A percentile compares a stretch with the other conserved stretches of the same genome.
These are phyloP conservation scores for Mycogona germanica DNA, from an alignment of 2,888 invertebrate genomes.

Conservation along the genomic window DNA sequence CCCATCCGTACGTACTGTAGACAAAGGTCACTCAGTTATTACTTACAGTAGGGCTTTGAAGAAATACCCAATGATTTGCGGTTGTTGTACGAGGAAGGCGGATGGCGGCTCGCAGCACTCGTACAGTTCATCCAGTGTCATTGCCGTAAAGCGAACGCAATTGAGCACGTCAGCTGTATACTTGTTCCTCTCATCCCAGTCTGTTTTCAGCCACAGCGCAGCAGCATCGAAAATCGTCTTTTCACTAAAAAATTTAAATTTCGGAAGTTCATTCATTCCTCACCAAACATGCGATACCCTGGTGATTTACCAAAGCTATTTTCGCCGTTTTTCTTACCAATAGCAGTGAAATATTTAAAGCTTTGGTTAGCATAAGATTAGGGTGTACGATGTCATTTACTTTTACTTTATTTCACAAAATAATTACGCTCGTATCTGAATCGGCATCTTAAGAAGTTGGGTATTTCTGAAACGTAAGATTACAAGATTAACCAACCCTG, in stretches of 20 bases:
- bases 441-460: too few species aligned
- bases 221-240: slow-evolving; percentile 6
- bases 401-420: too few species aligned
- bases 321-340: too few species aligned
- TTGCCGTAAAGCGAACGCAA: background rate
- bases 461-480: too few species aligned
- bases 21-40: too few species aligned
- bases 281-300: too few species aligned
- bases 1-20: too few species aligned
- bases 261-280: background rate
- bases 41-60: slow-evolving; percentile 2
- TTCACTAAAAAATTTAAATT: background rate
- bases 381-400: too few species aligned
- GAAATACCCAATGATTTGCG: background rate
- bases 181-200: background rate
- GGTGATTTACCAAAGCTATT: too few species aligned
- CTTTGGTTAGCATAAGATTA: too few species aligned
- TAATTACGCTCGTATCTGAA: too few species aligned
- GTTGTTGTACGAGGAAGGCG: slow-evolving; percentile 2
- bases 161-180: background rate
- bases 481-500: background rate
- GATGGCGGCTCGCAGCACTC: background rate
- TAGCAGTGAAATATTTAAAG: too few species aligned
- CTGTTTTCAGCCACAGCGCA: background rate
- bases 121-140: background rate